phyloP scores from a whole-genome alignment of 1,140 invertebrate genomes.

The Dendrolimus punctatus region DNA sequence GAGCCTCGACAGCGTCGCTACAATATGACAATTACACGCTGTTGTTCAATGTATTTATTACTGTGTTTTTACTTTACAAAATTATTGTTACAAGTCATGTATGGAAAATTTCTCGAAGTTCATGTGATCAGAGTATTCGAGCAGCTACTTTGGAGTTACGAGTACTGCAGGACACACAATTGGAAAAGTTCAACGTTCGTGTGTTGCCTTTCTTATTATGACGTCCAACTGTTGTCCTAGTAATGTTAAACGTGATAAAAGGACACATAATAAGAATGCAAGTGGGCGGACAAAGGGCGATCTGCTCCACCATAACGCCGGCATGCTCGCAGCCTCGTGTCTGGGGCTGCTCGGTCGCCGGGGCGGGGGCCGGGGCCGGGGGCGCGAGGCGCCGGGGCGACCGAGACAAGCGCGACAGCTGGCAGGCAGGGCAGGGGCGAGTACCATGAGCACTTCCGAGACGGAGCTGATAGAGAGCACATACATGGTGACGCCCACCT shows the following conservation, averaged over 20 bases:
- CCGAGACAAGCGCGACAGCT: constrained; percentile 42
- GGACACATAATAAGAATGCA: constrained; percentile 66
- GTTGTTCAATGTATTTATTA: constrained; percentile 5
- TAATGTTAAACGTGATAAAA: constrained; percentile 9
- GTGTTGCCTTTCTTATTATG: constrained; percentile 67
- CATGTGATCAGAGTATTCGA: constrained; percentile 4
- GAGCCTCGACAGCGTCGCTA: constrained; percentile 25
- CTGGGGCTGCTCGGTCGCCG: constrained; percentile 61
- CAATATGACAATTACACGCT: no score
- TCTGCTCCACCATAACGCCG: constrained; percentile 61
- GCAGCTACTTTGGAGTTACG: constrained; percentile 64
- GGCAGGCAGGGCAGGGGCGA: constrained; percentile 27
- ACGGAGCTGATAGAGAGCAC: constrained; percentile 97
- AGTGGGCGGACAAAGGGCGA: constrained; percentile 55
- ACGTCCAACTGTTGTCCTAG: constrained; percentile 24
- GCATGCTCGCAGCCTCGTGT: constrained; percentile 63
- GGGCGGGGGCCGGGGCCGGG: constrained; percentile 32
- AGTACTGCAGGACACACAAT: constrained; percentile 64
- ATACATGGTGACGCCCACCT: constrained; percentile 97
- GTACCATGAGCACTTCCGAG: constrained; percentile 97
- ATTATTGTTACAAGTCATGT: no score
- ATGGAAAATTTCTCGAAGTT: no score
- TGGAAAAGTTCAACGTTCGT: constrained; percentile 43
- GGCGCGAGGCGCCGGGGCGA: constrained; percentile 28
- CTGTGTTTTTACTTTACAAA: neutral